These are phyloP conservation scores for Festucalex cinctus DNA, from an alignment of 2,113 vertebrate genomes.

Conservation along the genomic window DNA sequence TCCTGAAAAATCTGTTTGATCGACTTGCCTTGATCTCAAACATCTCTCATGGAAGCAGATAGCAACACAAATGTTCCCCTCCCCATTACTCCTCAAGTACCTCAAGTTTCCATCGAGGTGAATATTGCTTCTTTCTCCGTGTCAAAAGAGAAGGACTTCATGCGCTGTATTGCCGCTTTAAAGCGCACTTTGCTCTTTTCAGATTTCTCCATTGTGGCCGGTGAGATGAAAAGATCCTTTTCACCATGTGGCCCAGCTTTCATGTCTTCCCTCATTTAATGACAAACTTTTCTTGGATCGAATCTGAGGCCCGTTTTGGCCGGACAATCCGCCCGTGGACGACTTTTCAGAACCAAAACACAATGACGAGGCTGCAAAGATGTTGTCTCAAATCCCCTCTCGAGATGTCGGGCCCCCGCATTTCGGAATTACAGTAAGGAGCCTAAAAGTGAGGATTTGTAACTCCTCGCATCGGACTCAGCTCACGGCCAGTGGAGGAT, in stretches of 20 bases:
- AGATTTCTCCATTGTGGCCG: conserved; percentile 66
- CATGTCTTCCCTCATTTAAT: conserved; percentile 73
- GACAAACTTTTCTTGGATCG: conserved; percentile 73
- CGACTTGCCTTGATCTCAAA: too few species aligned
- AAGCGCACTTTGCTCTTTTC: conserved; percentile 74
- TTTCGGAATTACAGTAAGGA: conserved; percentile 68
- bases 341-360: conserved; percentile 61
- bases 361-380: conserved; percentile 71
- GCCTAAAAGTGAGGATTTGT: conserved; percentile 66
- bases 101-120: conserved; percentile 46
- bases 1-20: too few species aligned
- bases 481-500: conserved; percentile 53
- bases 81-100: conserved; percentile 46
- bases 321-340: conserved; percentile 65
- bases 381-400: conserved; percentile 74
- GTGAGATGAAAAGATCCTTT: conserved; percentile 72
- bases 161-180: conserved; percentile 60
- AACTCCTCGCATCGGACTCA: conserved; percentile 68
- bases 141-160: conserved; percentile 72
- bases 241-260: conserved; percentile 66
- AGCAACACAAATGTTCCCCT: conserved; percentile 31
- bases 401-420: conserved; percentile 52
- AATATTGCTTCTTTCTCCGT: conserved; percentile 66
- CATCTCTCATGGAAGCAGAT: conserved; percentile 31
- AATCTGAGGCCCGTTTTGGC: conserved; percentile 63